Base-by-base conservation (phyloP, 2,797 vertebrate species). In the Austrolebias charrua region DNA sequence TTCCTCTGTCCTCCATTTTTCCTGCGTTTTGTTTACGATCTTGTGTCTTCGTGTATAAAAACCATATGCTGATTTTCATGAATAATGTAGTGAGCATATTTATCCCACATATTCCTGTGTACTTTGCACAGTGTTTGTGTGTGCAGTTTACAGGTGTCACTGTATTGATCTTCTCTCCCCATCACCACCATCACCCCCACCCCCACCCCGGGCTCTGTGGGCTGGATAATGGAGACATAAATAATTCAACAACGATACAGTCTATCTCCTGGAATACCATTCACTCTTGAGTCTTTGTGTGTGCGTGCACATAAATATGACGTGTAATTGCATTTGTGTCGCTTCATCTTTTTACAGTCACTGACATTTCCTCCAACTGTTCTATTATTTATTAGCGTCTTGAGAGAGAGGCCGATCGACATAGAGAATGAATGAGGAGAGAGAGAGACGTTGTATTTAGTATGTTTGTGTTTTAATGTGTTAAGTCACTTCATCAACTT, bases 171-270 rank as follows among this genome's bases (percentile, higher is more conserved):
- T 33, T 1, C 31, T 33, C 6, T 33, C 6, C 8, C 9, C 35
- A 52, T 40, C 19, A 28, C 3, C 46, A 14, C 45, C 63, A n/a
- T n/a, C n/a, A n/a, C 40, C 6, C 8, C 9, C 35, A 52, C 44
- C 19, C 33, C 3, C 46, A 14, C 45, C 63, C 48, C 18, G 13
- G 35, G 9, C 63, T 53, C 20, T 66, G 56, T 71, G 38, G 58
- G 67, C 69, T 62, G 75, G 55, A 81, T 85, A 82, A 88, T 84
- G 69, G 82, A 75, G 76, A 63, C 69, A 84, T 87, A 42, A 81
- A 86, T 85, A 76, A 86, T 86, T 86, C 59, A 86, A 45, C 69
- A 70, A 51, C 35, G 8, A 71, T 75, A 70, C 53, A 82, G 71
- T 77, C 77, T 66, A 75, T 78, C 73, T 67, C 73, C 76, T 82